These are phyloP conservation scores for Lethenteron camtschaticum DNA, from an alignment of 2,113 vertebrate genomes.

Conservation along the genomic window DNA sequence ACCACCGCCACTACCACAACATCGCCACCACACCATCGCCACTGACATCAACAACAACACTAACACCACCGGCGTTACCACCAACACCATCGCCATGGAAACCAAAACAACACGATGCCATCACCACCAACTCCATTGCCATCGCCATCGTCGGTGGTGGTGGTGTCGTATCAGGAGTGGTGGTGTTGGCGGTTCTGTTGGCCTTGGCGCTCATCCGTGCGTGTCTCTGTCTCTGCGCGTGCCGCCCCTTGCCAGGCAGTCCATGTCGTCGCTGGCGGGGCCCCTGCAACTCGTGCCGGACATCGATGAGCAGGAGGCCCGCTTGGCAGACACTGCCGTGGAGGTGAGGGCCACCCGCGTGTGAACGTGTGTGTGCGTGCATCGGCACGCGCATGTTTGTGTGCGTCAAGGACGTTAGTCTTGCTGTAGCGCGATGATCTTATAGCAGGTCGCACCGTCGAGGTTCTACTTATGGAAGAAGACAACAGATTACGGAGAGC, in stretches of 20 bases:
- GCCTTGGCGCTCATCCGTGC: neutral
- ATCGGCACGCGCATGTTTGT: too few relatives aligned
- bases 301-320: slow-evolving; percentile 75
- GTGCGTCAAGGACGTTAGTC: too few relatives aligned
- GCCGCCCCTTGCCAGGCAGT: slow-evolving; percentile 38
- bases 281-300: slow-evolving; percentile 92
- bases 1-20: neutral
- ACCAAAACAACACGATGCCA: too few relatives aligned
- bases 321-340: slow-evolving; percentile 52
- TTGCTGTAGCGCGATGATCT: too few relatives aligned
- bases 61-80: neutral
- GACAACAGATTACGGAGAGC: neutral
- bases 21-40: neutral
- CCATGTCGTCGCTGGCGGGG: slow-evolving; percentile 71
- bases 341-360: slow-evolving; percentile 33
- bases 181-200: neutral
- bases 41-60: neutral
- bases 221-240: neutral
- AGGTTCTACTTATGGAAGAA: neutral
- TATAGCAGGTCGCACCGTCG: neutral
- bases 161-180: too few relatives aligned
- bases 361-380: too few relatives aligned
- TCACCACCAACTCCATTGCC: too few relatives aligned
- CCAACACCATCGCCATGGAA: too few relatives aligned
- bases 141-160: too few relatives aligned